phyloP scores from a whole-genome alignment of 2,797 vertebrate species.

The Meriones psammophilus region DNA sequence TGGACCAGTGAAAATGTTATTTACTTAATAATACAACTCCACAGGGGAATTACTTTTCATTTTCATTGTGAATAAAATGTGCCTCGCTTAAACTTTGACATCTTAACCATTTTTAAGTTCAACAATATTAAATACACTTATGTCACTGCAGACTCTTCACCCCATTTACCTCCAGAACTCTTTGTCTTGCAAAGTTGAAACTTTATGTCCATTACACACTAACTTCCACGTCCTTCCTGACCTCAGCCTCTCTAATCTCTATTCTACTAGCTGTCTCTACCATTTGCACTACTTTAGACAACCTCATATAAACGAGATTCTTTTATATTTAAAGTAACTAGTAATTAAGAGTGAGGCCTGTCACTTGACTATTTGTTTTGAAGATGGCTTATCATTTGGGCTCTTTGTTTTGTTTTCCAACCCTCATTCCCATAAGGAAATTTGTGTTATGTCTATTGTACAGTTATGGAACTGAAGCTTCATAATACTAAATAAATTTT shows the following conservation, averaged over 20 bases:
- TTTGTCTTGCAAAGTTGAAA: constrained; percentile 16
- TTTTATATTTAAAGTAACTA: constrained; percentile 6
- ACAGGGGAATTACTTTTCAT: background rate
- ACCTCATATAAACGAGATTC: background rate
- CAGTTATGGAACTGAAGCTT: background rate
- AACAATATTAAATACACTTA: background rate
- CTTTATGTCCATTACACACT: background rate
- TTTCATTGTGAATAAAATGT: background rate
- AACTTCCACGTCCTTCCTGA: background rate
- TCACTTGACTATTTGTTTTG: constrained; percentile 24
- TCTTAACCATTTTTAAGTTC: background rate
- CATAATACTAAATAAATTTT: background rate
- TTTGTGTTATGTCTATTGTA: constrained; percentile 5
- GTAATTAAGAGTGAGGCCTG: background rate
- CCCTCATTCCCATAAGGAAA: background rate
- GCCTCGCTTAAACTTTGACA: background rate
- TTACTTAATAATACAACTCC: background rate
- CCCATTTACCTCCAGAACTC: background rate
- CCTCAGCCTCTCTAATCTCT: background rate
- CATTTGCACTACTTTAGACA: background rate
- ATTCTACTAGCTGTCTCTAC: background rate
- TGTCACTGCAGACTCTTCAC: background rate
- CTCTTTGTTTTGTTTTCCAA: background rate
- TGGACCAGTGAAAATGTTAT: background rate
- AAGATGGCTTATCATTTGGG: background rate